phyloP scores from a whole-genome alignment of 2,113 vertebrate species.

The Mormoops blainvillei region DNA sequence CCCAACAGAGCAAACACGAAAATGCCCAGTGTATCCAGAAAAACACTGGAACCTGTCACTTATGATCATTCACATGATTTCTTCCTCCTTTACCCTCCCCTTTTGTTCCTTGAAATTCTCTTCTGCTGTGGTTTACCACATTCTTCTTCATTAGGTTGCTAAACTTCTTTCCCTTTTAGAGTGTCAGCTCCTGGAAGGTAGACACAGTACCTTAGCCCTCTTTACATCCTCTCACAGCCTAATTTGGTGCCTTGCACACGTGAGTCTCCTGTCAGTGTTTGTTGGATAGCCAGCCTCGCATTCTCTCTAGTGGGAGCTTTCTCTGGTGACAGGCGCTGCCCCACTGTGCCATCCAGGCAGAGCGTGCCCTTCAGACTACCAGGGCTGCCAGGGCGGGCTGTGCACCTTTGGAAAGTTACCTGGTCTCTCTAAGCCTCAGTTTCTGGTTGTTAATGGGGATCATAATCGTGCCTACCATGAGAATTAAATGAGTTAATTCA shows the following conservation, averaged over 20 bases:
- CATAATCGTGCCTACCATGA: not conserved
- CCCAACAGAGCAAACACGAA: not conserved
- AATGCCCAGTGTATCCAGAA: not conserved
- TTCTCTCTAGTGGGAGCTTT: not conserved
- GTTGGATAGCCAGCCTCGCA: not conserved
- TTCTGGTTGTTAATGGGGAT: not conserved
- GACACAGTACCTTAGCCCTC: not conserved
- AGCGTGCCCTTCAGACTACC: not conserved
- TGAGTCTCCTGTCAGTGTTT: accelerated
- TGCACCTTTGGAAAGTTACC: not conserved
- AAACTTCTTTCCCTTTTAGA: not conserved
- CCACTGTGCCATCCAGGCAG: not conserved
- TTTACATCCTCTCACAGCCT: not conserved
- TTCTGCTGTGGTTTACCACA: not conserved
- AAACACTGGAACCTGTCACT: not conserved
- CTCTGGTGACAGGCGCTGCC: not conserved
- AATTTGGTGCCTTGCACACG: not conserved
- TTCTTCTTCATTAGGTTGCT: not conserved
- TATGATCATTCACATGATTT: accelerated
- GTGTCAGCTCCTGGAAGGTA: not conserved
- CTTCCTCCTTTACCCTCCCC: not conserved
- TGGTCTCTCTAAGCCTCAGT: not conserved
- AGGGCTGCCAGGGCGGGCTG: not conserved
- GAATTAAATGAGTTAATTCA: not conserved
- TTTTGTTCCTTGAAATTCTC: not conserved